A percentile compares a stretch with the other conserved stretches of the same genome.
phyloP scores from a whole-genome alignment of 2,797 vertebrate species.

The Danio jaintianensis region DNA sequence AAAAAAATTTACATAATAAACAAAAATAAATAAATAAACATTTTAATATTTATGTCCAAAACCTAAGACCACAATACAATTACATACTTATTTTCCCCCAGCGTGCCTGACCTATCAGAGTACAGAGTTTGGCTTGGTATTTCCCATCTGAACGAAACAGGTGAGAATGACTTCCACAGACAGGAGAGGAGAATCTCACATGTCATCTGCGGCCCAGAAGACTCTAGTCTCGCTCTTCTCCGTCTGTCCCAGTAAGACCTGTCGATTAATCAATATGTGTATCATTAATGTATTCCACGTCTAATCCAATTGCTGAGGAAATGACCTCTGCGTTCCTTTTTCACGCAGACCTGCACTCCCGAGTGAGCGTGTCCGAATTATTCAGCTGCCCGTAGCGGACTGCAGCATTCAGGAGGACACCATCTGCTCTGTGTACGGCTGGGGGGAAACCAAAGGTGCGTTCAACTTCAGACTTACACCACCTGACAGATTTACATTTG shows the following conservation, averaged over 20 bases:
- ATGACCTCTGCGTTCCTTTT: constrained; percentile 76
- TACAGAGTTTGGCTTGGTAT: constrained; percentile 93
- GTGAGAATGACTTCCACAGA: constrained; percentile 80
- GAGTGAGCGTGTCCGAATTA: constrained; percentile 87
- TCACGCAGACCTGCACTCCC: constrained; percentile 84
- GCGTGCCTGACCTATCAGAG: constrained; percentile 91
- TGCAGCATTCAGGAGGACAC: constrained; percentile 92
- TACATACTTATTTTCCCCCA: constrained; percentile 56
- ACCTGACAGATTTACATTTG: constrained; percentile 6
- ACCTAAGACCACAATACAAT: background rate
- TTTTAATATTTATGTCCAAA: background rate
- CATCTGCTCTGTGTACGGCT: constrained; percentile 93
- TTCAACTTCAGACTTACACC: background rate
- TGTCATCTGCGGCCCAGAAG: constrained; percentile 91
- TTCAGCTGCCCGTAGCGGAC: constrained; percentile 91
- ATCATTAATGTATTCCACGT: background rate
- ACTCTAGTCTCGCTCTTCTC: constrained; percentile 91
- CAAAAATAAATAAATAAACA: background rate
- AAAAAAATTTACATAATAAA: background rate
- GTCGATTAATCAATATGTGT: background rate
- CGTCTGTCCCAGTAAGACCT: constrained; percentile 88
- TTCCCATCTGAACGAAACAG: constrained; percentile 85
- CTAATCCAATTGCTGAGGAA: constrained; percentile 48
- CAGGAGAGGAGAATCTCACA: constrained; percentile 92
- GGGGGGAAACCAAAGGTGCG: constrained; percentile 96